Conservation (phyloP, 2,113 vertebrate species). For the Datnioides undecimradiatus region DNA sequence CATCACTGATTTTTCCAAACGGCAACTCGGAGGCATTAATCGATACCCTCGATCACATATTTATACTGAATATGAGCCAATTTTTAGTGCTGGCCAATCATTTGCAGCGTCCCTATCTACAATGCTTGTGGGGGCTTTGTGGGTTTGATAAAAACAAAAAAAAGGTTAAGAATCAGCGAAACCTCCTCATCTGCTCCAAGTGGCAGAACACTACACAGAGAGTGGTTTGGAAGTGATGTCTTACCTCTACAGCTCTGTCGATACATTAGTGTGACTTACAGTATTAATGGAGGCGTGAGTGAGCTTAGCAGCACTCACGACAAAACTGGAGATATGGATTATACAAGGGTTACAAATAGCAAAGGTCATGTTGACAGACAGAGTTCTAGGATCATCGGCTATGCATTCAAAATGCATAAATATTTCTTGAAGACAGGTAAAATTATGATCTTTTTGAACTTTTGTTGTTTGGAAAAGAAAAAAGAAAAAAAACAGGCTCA, state of each 20-base stretch:
- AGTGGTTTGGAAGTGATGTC: slow-evolving; percentile 18
- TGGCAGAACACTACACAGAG: slow-evolving; percentile 26
- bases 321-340: slow-evolving; percentile 44
- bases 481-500: slow-evolving; percentile 38
- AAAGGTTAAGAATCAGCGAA: slow-evolving; percentile 14
- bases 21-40: no score
- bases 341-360: slow-evolving; percentile 51
- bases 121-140: slow-evolving; percentile 15
- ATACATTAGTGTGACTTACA: slow-evolving; percentile 29
- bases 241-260: slow-evolving; percentile 43
- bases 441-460: slow-evolving; percentile 34
- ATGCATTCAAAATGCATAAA: slow-evolving; percentile 50
- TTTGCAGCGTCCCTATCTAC: no score
- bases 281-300: slow-evolving; percentile 19
- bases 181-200: slow-evolving; percentile 13
- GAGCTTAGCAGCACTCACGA: slow-evolving; percentile 11
- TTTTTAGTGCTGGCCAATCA: no score
- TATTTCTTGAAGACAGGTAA: slow-evolving; percentile 42
- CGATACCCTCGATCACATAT: no score
- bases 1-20: no score
- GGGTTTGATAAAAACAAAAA: slow-evolving; percentile 20
- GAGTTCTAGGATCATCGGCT: slow-evolving; percentile 44
- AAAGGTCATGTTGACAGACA: slow-evolving; percentile 30
- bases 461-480: slow-evolving; percentile 21
- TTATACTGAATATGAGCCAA: no score